Conservation (phyloP, 2,113 vertebrate genomes). For the Aptenodytes patagonicus region DNA sequence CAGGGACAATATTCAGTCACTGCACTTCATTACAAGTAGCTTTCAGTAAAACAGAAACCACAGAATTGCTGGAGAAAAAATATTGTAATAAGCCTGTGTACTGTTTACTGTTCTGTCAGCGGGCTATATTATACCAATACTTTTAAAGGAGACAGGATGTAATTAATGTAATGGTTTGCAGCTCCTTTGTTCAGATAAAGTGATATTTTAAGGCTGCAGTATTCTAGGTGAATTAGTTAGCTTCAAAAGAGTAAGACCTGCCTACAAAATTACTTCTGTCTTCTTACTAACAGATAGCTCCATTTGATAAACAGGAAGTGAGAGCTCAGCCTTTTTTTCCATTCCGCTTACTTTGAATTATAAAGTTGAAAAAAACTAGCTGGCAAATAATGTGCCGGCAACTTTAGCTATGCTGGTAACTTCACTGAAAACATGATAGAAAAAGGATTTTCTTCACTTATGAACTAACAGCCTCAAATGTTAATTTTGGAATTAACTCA, state of each 20-base stretch:
- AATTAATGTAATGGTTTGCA: not conserved
- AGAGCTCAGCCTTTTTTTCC: constrained; percentile 36
- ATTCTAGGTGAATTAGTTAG: constrained; percentile 30
- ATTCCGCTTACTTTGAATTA: constrained; percentile 45
- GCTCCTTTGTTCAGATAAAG: not conserved
- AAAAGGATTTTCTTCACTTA: not conserved
- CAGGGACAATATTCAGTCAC: not conserved
- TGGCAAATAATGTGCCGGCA: constrained; percentile 6
- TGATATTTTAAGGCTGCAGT: not conserved
- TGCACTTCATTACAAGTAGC: not conserved
- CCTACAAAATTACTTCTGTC: constrained; percentile 29
- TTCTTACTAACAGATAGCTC: constrained; percentile 4
- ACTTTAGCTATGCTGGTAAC: constrained; percentile 16
- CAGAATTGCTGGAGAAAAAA: not conserved
- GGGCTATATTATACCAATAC: not conserved
- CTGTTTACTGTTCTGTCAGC: not conserved
- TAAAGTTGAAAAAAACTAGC: not conserved
- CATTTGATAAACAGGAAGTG: constrained; percentile 67
- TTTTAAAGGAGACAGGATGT: not conserved
- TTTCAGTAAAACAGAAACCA: not conserved
- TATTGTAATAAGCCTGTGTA: not conserved
- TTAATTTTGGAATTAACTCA: not conserved
- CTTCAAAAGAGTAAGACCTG: not conserved
- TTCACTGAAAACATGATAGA: not conserved
- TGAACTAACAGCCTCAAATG: not conserved